Evolutionary conservation across 2,113 vertebrate species (phyloP).

Genomic region (Fukomys damarensis): DNA sequence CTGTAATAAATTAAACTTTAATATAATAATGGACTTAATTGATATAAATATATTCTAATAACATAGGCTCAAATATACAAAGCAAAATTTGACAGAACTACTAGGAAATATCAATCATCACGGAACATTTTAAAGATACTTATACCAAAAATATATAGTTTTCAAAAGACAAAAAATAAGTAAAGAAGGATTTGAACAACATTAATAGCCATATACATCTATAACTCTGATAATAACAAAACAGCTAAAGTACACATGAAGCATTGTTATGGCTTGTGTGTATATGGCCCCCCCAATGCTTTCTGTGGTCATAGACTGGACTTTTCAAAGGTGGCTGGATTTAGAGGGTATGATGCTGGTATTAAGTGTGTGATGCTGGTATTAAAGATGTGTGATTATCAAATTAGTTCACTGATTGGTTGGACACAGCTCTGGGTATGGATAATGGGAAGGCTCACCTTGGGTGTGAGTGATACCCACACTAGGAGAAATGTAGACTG

Average conservation of each 20-base stretch:
- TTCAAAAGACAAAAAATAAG: not conserved
- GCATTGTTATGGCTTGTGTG: not conserved
- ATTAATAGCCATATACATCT: not conserved
- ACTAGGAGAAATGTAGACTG: not conserved
- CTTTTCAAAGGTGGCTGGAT: not conserved
- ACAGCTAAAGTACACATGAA: not conserved
- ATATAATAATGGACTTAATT: not conserved
- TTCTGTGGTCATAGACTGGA: not conserved
- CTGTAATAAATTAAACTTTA: not conserved
- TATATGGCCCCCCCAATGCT: not conserved
- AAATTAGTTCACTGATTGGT: not conserved
- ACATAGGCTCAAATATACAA: not conserved
- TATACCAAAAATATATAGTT: constrained; percentile 3
- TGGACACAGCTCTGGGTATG: not conserved
- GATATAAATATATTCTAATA: not conserved
- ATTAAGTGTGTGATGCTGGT: not conserved
- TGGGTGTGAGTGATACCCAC: not conserved
- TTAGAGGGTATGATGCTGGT: not conserved
- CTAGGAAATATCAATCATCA: not conserved
- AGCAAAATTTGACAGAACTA: constrained; percentile 1
- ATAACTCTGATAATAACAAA: not conserved
- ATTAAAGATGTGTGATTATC: not conserved
- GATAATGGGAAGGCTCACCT: not conserved
- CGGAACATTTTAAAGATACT: not conserved
- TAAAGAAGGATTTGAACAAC: not conserved